phyloP scores from a whole-genome alignment of 2,113 vertebrate genomes.

The Sus scrofa region T2T-Sscrofa CM000817.6:144893001-144893500 shows the following conservation, averaged over 20 bases:
- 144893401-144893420: constrained; percentile 47
- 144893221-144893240: constrained; percentile 73
- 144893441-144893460: not conserved
- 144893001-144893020: not conserved
- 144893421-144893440: not conserved
- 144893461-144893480: constrained; percentile 55
- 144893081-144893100: constrained; percentile 22
- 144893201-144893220: constrained; percentile 76
- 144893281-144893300: constrained; percentile 70
- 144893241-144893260: constrained; percentile 75
- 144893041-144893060: not conserved
- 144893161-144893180: constrained; percentile 35
- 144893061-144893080: constrained; percentile 4
- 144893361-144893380: constrained; percentile 68
- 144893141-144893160: constrained; percentile 43
- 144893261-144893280: constrained; percentile 67
- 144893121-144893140: constrained; percentile 26
- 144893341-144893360: constrained; percentile 46
- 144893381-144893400: constrained; percentile 69
- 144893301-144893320: constrained; percentile 70
- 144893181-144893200: not conserved
- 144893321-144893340: constrained; percentile 61
- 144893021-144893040: not conserved
- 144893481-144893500: constrained; percentile 81
- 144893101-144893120: constrained; percentile 15